These are phyloP conservation scores for Melanaphis sacchari DNA, from an alignment of 1,140 invertebrate genomes.

Conservation along the genomic window DNA sequence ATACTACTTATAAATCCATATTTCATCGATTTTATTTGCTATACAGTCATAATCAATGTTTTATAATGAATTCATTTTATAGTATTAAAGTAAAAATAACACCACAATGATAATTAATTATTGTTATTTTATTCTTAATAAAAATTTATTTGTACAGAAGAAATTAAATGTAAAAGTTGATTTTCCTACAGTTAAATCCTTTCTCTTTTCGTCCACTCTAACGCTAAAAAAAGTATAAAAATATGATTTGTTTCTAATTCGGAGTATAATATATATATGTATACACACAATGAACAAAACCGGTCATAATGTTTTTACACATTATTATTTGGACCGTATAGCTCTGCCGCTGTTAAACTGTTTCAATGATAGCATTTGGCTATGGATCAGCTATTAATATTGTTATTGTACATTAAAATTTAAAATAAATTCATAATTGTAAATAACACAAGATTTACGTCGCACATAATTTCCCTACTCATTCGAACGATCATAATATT, in stretches of 20 bases:
- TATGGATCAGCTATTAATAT: slow-evolving; percentile 10
- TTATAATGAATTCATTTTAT: neutral
- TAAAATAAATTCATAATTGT: neutral
- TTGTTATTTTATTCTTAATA: neutral
- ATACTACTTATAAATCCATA: neutral
- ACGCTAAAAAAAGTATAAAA: slow-evolving; percentile 24
- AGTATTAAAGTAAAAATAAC: neutral
- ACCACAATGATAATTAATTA: neutral
- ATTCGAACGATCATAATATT: neutral
- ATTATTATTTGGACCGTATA: slow-evolving; percentile 36
- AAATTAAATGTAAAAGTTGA: slow-evolving; percentile 49
- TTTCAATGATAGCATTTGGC: neutral
- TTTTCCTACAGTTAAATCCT: neutral
- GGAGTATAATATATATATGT: neutral
- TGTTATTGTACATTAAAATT: neutral
- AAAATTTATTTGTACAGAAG: neutral
- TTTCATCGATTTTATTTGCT: neutral
- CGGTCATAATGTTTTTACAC: slow-evolving; percentile 33
- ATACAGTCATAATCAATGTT: neutral
- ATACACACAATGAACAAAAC: neutral
- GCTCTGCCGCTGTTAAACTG: neutral
- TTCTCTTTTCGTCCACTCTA: slow-evolving; percentile 25
- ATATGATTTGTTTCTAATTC: slow-evolving; percentile 10
- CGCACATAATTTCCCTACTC: neutral
- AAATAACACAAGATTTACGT: neutral